phyloP scores from a whole-genome alignment of 2,113 vertebrate genomes.

The Notiomystis cincta region DNA sequence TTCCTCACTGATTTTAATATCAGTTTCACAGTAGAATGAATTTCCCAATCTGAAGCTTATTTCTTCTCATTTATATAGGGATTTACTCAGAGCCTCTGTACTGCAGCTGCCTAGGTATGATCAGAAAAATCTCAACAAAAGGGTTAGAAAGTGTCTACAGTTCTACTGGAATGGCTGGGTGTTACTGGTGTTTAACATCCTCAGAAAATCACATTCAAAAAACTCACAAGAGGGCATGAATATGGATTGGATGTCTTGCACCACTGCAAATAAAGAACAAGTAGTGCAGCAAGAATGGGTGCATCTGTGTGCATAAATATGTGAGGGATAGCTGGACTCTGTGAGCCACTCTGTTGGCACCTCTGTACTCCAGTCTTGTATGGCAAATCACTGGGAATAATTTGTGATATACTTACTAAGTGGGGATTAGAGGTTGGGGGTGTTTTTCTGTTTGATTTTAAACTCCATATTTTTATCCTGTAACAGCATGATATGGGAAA shows the following conservation, averaged over 20 bases:
- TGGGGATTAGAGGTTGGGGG: neutral
- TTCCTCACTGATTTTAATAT: neutral
- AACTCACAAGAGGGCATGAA: neutral
- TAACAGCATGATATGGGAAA: neutral
- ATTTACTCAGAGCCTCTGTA: neutral
- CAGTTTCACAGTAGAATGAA: neutral
- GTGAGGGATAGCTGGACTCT: rapidly evolving
- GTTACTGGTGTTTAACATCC: neutral
- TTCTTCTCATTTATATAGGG: neutral
- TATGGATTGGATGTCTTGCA: neutral
- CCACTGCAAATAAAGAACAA: neutral
- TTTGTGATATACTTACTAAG: neutral
- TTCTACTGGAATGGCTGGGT: neutral
- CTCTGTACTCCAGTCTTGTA: rapidly evolving
- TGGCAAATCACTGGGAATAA: neutral
- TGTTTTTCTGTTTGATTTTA: neutral
- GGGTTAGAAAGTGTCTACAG: neutral
- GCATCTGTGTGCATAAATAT: neutral
- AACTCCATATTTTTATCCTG: neutral
- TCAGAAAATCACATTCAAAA: neutral
- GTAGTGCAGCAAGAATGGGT: neutral
- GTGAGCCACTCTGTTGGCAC: neutral
- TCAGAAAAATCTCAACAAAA: neutral
- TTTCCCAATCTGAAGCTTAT: neutral
- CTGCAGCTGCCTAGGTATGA: neutral